Base-by-base conservation (phyloP, 2,888 invertebrate species). In the Liopterus haemorrhoidalis region DNA sequence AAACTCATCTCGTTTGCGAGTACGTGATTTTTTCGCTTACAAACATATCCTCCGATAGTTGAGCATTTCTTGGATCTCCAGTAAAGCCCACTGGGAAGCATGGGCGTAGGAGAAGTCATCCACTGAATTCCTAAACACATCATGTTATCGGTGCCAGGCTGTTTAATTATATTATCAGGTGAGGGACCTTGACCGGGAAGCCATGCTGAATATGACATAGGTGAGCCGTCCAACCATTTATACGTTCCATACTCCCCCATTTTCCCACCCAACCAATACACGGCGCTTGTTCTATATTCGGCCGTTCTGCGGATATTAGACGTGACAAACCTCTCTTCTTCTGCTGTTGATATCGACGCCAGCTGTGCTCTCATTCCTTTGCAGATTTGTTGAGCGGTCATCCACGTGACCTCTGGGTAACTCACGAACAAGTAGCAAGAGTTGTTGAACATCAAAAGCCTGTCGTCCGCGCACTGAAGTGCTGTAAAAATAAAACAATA, bases 351-450 rank as follows among this genome's bases (percentile, higher is more conserved):
- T 19, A 85, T 73, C 27, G 84, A 82, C 1, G 84, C 75, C 25
- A 87, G 69, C 53, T 80, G 77, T 56, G 82, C 82, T 67, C 80
- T 81, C 48, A 84, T 74, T 6, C 83, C 82, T 51, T 74, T 72
- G 61, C 87, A 87, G 4, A 85, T 81, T 56, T 79, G 75, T 54
- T 74, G 73, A 2, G 81, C 81, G 4, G 79, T 79, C 46, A 68
- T 65, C 86, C 86, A 86, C 4, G 82, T 81, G 1, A 83, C 84
- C 62, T 80, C 79, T 3, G 86, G 86, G 60, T 82, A 84, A 19
- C 82, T 81, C 25, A 84, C 81, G 63, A 85, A 78, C 6, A 86
- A 72, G 67, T 85, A 87, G 64, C 86, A 87, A 49, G 81, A 76
- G 32, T 78, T 77, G 61, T 79, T 80, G 72, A 77, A 82, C 49